phyloP scores from a whole-genome alignment of 37 sponge, comb jelly and placozoan genomes.

The Beroe forskalii region DNA sequence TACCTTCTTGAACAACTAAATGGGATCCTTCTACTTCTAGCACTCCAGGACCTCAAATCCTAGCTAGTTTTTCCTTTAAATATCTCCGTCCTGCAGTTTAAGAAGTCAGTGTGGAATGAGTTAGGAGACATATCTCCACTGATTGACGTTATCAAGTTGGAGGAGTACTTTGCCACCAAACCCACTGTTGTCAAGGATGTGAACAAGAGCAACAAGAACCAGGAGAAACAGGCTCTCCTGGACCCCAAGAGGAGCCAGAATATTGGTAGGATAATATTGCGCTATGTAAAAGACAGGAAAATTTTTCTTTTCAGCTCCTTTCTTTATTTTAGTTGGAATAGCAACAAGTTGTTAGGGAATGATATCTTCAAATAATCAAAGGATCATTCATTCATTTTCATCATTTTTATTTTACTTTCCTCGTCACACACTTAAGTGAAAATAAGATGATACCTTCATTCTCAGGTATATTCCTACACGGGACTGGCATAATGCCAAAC shows the following conservation, averaged over 20 bases:
- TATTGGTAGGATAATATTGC: too few relatives aligned
- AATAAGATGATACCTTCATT: neutral
- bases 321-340: too few relatives aligned
- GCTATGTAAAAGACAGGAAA: too few relatives aligned
- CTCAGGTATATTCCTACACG: conserved; percentile 64
- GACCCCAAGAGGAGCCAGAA: conserved; percentile 29
- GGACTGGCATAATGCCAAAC: neutral
- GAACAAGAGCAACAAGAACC: neutral
- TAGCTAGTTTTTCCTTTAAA: too few relatives aligned
- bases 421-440: too few relatives aligned
- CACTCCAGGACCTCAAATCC: too few relatives aligned
- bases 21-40: too few relatives aligned
- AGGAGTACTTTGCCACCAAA: conserved; percentile 48
- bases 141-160: conserved; percentile 20
- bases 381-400: too few relatives aligned
- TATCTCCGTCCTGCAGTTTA: too few relatives aligned
- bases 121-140: conserved; percentile 26
- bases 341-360: neutral
- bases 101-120: conserved; percentile 35
- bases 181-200: neutral
- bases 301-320: too few relatives aligned
- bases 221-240: conserved; percentile 17
- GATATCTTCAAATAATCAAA: neutral
- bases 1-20: too few relatives aligned
- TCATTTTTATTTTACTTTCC: neutral